Evolutionary conservation across 2,888 invertebrate species (phyloP).

Genomic region (Actias luna): DNA sequence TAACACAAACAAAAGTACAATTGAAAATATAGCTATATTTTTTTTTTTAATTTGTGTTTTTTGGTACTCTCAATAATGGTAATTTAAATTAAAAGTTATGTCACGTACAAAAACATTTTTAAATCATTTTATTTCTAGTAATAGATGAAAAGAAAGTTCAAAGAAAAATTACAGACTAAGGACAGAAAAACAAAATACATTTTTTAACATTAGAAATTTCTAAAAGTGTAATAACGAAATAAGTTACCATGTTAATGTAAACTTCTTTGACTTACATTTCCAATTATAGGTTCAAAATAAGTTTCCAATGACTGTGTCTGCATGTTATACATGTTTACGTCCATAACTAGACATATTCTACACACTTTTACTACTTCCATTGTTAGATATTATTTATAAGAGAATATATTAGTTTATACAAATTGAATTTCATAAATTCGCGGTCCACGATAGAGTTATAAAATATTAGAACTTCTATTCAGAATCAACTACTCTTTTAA

Average conservation of each 20-base stretch:
- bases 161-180: not conserved
- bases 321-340: conserved; percentile 58
- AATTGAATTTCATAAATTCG: conserved; percentile 52
- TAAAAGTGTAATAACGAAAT: not conserved
- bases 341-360: conserved; percentile 59
- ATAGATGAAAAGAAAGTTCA: not conserved
- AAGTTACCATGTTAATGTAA: not conserved
- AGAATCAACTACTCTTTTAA: conserved; percentile 19
- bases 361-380: conserved; percentile 66
- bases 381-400: conserved; percentile 19
- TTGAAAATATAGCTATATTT: too few relatives aligned
- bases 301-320: conserved; percentile 49
- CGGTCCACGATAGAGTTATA: conserved; percentile 61
- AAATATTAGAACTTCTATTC: conserved; percentile 66
- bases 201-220: not conserved
- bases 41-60: too few relatives aligned
- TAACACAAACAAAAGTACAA: too few relatives aligned
- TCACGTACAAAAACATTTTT: not conserved
- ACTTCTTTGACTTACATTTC: conserved; percentile 52
- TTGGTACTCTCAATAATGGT: too few relatives aligned
- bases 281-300: conserved; percentile 55
- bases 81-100: too few relatives aligned
- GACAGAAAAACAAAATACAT: not conserved
- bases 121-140: not conserved
- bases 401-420: conserved; percentile 23